A percentile compares a stretch with the other conserved stretches of the same genome.
Evolutionary conservation across 1,140 invertebrate genomes (phyloP).

Genomic region (Heterodera carotae): DNA sequence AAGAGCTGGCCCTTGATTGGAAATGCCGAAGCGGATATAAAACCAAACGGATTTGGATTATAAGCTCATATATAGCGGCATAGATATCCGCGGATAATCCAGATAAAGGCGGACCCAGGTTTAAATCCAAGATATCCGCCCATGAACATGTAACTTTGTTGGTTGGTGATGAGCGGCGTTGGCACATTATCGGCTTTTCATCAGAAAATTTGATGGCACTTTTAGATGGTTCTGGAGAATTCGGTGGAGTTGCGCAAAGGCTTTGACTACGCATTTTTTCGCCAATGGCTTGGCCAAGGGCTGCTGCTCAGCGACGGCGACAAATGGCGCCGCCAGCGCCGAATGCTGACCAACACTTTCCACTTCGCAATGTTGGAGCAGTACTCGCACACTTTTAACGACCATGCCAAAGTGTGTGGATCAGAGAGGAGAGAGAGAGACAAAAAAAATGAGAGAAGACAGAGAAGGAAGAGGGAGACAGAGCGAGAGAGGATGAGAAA

Average conservation of each 20-base stretch:
- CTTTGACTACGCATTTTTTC: slow-evolving; percentile 42
- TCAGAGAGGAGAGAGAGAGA: no score
- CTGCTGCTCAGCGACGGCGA: slow-evolving; percentile 70
- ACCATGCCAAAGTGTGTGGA: background rate
- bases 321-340: slow-evolving; percentile 79
- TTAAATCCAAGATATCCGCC: no score
- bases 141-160: background rate
- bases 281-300: slow-evolving; percentile 42
- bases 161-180: no score
- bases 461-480: no score
- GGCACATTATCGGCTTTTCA: background rate
- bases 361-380: slow-evolving; percentile 83
- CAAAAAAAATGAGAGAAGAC: no score
- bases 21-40: background rate
- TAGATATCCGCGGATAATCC: no score
- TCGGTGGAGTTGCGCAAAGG: slow-evolving; percentile 43
- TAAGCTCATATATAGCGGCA: no score
- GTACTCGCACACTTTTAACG: slow-evolving; percentile 68
- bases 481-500: no score
- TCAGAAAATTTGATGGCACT: background rate
- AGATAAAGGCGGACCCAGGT: no score
- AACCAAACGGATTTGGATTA: no score
- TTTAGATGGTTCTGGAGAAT: slow-evolving; percentile 36
- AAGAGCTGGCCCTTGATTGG: no score
- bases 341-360: slow-evolving; percentile 85